Evolutionary conservation across 92 coral and sea anemone genomes (phyloP).

Genomic region (Porites rus): DNA sequence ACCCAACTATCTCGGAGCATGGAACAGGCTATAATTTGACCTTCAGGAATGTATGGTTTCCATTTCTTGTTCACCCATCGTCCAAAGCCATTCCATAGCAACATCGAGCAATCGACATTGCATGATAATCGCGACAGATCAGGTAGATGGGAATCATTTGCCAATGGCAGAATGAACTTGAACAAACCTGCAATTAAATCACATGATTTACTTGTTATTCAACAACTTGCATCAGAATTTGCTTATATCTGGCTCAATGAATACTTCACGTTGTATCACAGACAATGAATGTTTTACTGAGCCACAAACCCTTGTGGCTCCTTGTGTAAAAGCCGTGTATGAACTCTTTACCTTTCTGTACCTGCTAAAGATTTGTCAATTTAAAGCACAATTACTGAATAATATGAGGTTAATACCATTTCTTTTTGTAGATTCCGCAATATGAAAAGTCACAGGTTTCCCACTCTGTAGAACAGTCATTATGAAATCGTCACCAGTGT

Average conservation of each 20-base stretch:
- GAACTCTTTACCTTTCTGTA: too few relatives aligned
- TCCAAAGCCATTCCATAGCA: constrained; percentile 79
- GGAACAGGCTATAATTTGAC: background rate
- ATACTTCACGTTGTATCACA: too few relatives aligned
- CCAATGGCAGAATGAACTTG: background rate
- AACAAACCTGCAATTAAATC: background rate
- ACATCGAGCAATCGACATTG: constrained; percentile 25
- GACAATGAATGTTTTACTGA: too few relatives aligned
- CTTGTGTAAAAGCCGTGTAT: too few relatives aligned
- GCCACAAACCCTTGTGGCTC: too few relatives aligned
- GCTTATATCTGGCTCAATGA: too few relatives aligned
- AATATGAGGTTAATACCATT: background rate
- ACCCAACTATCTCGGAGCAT: too few relatives aligned
- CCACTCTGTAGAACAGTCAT: constrained; percentile 33
- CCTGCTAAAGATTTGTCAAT: too few relatives aligned
- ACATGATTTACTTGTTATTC: background rate
- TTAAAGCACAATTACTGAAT: too few relatives aligned
- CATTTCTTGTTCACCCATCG: constrained; percentile 74
- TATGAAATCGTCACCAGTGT: constrained; percentile 64
- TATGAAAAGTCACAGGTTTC: background rate
- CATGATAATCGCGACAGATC: constrained; percentile 26
- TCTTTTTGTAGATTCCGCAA: background rate
- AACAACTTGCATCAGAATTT: too few relatives aligned
- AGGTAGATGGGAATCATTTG: background rate
- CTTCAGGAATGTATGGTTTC: constrained; percentile 57